These are phyloP conservation scores for Chrysolina haemoptera DNA, from an alignment of 2,888 invertebrate genomes.

Conservation along the genomic window DNA sequence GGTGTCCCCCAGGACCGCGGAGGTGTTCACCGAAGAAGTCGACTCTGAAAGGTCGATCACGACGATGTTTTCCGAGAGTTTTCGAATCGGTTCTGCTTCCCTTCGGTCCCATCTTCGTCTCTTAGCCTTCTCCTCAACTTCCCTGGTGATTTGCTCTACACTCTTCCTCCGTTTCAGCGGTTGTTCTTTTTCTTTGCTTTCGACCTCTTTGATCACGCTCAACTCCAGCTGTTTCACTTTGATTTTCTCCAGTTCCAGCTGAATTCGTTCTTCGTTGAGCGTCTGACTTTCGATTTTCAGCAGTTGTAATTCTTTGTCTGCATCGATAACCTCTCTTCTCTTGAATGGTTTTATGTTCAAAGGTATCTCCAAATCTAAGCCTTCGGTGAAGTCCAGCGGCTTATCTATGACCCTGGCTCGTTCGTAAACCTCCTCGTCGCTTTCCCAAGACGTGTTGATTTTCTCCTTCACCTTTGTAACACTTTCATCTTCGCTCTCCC, in stretches of 20 bases:
- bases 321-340: conserved; percentile 44
- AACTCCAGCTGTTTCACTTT: conserved; percentile 11
- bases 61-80: not conserved
- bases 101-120: conserved; percentile 52
- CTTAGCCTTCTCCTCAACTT: conserved; percentile 27
- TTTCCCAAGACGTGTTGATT: conserved; percentile 60
- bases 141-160: not conserved
- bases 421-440: conserved; percentile 60
- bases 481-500: conserved; percentile 56
- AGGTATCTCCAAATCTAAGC: conserved; percentile 57
- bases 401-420: conserved; percentile 8
- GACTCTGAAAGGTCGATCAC: conserved; percentile 7
- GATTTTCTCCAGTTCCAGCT: conserved; percentile 47
- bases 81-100: conserved; percentile 23
- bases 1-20: conserved; percentile 50
- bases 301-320: conserved; percentile 48
- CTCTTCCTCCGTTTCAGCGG: conserved; percentile 30
- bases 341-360: conserved; percentile 56
- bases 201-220: conserved; percentile 11
- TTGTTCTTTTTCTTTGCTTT: conserved; percentile 16
- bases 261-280: conserved; percentile 45
- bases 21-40: conserved; percentile 33
- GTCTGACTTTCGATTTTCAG: conserved; percentile 48
- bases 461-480: conserved; percentile 43
- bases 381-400: conserved; percentile 20